phyloP scores from a whole-genome alignment of 2,888 invertebrate species.

The Microplitis deprimator region DNA sequence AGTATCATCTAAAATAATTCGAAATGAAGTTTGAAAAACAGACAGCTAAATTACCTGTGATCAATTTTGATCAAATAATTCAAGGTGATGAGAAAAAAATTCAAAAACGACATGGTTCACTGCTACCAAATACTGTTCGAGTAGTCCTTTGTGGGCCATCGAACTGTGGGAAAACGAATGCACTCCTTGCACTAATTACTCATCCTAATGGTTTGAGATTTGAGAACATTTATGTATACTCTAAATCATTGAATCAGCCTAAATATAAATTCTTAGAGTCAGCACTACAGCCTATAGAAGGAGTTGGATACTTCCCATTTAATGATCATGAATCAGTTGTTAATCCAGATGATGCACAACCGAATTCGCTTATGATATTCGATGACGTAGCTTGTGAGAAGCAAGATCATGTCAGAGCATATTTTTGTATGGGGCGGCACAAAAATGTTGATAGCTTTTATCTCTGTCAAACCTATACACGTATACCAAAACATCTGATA shows the following conservation, averaged over 20 bases:
- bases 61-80: no score
- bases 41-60: no score
- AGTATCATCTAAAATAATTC: no score
- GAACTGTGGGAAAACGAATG: conserved; percentile 50
- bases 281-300: conserved; percentile 48
- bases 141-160: conserved; percentile 45
- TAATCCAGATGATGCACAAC: no score
- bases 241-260: conserved; percentile 60
- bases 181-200: conserved; percentile 42
- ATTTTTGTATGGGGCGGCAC: conserved; percentile 24
- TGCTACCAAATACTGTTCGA: conserved; percentile 54
- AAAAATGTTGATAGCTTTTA: not conserved
- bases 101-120: not conserved
- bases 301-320: conserved; percentile 54
- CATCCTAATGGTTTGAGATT: conserved; percentile 47
- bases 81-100: no score
- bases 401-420: not conserved
- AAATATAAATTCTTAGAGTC: conserved; percentile 49
- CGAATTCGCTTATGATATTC: no score
- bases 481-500: no score
- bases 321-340: conserved; percentile 15
- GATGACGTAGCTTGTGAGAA: conserved; percentile 1
- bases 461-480: no score
- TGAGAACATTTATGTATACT: conserved; percentile 48
- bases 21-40: no score